Base-by-base conservation (phyloP, 2,113 vertebrate species). In the Sisor rabdophorus region DNA sequence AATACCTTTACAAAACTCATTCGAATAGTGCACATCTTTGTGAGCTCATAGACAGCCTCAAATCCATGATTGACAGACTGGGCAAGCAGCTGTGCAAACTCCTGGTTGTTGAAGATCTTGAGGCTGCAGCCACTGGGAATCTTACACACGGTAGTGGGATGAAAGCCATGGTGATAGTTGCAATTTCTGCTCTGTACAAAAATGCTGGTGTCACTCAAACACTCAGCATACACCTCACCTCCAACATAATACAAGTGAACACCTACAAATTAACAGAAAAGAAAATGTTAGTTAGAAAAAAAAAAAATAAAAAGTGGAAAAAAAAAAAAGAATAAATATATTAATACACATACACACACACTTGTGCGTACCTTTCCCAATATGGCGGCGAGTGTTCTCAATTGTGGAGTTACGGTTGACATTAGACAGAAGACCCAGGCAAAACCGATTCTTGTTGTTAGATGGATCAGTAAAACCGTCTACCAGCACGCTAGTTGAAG, bases 71-170 rank as follows among this genome's bases (percentile, higher is more conserved):
- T 98, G 81, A 98, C 96, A 0, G 96, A 98, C 84, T 98, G 96
- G 60, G 96, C 95, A 85, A 98, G 87, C 60, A 98, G 95, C 90
- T 97, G 95, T 73, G 96, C 96, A 10, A 98, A 98, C 83, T 98
- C 96, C 87, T 98, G 96, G 86, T 98, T 98, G 90, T 98, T 98
- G 84, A 98, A 98, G 75, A 98, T 98, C 87, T 98, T 98, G 80
- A 98, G 94, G 80, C 95, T 97, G 86, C 96, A 98, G 84, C 96
- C 96, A 47, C 95, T 97, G 47, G 96, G 96, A 87, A 98, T 98
- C 91, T 98, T 98, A 90, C 96, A 98, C 11, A 98, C 96, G 0
- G 96, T 98, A 68, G 96, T 98, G 16, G 96, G 95, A 83, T 98
- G 96, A 88, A 98, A 98, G 84, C 95, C 94, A 0, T 98, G 96